Evolutionary conservation across 2,113 vertebrate genomes (phyloP), one percentile per base, ranked within the genome.

Genomic region (Holacanthus passer): DNA sequence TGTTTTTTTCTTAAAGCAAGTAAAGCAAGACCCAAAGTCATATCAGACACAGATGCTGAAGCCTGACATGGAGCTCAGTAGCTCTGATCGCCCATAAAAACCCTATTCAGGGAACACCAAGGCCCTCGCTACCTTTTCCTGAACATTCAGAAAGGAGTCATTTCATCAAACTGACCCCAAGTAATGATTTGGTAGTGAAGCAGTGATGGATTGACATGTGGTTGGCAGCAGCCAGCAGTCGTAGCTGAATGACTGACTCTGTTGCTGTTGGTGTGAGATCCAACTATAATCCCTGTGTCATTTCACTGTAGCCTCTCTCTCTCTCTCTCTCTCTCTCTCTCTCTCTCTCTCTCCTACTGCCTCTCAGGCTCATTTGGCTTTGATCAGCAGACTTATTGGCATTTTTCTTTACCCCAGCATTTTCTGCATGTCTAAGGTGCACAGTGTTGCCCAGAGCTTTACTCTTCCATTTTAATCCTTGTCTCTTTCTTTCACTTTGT

Each of bases 361-460:
- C 35, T 76, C 35, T 55, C 48, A 76, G 48, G 1, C 73, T 55
- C 19, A 56, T 31, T 76, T 31, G 60, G 48, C 60, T 55, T 64
- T 55, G 48, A 76, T 76, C 73, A 65, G 47, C 35, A 11, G 48
- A 63, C n/a, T 48, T 73, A 37, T 39, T 63, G 45, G 73, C 24
- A 43, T 64, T 75, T 74, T 43, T 76, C 24, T 53, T 63, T 55
- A 41, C 32, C 29, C 32, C 32, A 63, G 45, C 17, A 27, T 62
- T 73, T 73, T 73, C 58, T 63, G 72, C 47, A 39, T 52, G 29
- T 32, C 14, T 62, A 63, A 60, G 29, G 53, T 48, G 9, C 41
- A 64, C 7, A 3, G n/a, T 52, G 45, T 13, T 37, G 14, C 22
- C 13, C 20, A 71, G 16, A 52, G 52, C 50, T 60, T 60, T 60